These are phyloP conservation scores for Sogatella furcifera DNA, from an alignment of 1,140 invertebrate genomes.

Conservation along the genomic window DNA sequence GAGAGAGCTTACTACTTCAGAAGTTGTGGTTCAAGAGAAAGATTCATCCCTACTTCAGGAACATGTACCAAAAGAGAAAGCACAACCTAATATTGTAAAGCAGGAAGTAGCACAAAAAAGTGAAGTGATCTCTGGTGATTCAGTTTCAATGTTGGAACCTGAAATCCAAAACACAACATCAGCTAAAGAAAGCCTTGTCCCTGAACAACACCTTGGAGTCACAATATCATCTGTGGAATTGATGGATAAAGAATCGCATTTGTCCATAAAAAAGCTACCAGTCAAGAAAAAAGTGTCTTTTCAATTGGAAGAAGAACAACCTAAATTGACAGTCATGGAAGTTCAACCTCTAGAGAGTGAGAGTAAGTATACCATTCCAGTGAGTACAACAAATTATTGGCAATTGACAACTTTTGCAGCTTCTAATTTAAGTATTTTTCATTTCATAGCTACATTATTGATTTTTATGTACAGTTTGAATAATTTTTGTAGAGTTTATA, in stretches of 20 bases:
- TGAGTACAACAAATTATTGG: too few species aligned
- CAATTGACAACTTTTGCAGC: too few species aligned
- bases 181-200: slow-evolving; percentile 31
- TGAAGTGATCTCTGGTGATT: slow-evolving; percentile 32
- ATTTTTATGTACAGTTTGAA: too few species aligned
- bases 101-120: slow-evolving; percentile 33
- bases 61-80: slow-evolving; percentile 29
- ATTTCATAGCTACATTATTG: too few species aligned
- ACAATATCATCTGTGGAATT: slow-evolving; percentile 39
- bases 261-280: slow-evolving; percentile 32
- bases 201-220: slow-evolving; percentile 36
- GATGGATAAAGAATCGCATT: slow-evolving; percentile 36
- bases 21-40: slow-evolving; percentile 37
- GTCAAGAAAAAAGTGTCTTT: slow-evolving; percentile 20
- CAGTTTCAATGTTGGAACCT: slow-evolving; percentile 29
- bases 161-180: slow-evolving; percentile 26
- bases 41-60: slow-evolving; percentile 24
- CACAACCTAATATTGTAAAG: slow-evolving; percentile 28
- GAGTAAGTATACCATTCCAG: slow-evolving; percentile 37
- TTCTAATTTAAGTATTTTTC: too few species aligned
- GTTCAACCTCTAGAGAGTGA: slow-evolving; percentile 35
- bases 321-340: slow-evolving; percentile 32
- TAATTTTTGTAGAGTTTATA: too few species aligned
- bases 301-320: slow-evolving; percentile 21
- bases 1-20: slow-evolving; percentile 36